A percentile compares a stretch with the other conserved stretches of the same genome.
phyloP scores from a whole-genome alignment of 2,888 invertebrate genomes.

The Noctua comes region DNA sequence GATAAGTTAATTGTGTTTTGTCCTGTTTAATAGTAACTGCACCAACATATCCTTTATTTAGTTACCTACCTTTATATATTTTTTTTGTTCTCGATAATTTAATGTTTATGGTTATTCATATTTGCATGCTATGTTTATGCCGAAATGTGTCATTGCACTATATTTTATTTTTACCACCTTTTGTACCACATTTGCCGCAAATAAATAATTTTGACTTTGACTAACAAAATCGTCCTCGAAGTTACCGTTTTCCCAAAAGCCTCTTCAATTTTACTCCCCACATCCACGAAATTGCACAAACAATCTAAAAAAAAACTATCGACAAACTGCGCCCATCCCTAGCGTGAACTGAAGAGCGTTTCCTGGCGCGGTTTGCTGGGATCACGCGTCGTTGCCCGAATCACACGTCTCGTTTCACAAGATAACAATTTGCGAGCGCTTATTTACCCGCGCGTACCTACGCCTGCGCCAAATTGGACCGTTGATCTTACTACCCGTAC shows the following conservation, averaged over 20 bases:
- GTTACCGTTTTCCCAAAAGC: background rate
- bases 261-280: background rate
- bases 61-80: no score
- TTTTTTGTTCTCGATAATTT: no score
- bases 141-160: no score
- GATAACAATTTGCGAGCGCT: slow-evolving; percentile 90
- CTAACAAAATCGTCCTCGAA: background rate
- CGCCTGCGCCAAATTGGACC: slow-evolving; percentile 86
- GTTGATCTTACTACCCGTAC: slow-evolving; percentile 66
- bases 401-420: slow-evolving; percentile 90
- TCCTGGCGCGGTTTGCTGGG: slow-evolving; percentile 80
- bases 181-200: no score
- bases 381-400: slow-evolving; percentile 89
- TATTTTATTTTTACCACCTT: no score
- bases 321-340: slow-evolving; percentile 77
- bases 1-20: background rate
- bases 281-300: background rate
- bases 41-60: background rate
- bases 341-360: slow-evolving; percentile 84
- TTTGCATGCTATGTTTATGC: no score
- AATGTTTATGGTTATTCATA: no score
- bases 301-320: slow-evolving; percentile 53
- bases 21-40: background rate
- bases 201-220: no score
- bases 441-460: slow-evolving; percentile 84